phyloP scores from a whole-genome alignment of 1,140 invertebrate species.

The Drosophila rhopaloa region DNA sequence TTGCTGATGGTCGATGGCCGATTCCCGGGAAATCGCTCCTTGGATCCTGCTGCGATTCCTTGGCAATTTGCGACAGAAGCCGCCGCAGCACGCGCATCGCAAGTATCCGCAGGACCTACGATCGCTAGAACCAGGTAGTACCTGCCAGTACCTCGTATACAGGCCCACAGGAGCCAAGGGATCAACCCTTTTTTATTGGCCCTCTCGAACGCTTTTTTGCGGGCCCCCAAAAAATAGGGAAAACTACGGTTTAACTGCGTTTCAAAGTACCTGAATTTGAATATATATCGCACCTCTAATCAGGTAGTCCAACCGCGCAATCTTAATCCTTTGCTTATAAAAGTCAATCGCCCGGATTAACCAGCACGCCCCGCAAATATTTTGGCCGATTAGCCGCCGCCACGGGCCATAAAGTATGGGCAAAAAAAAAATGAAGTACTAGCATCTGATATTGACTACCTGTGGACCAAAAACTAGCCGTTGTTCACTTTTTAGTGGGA shows the following conservation, averaged over 20 bases:
- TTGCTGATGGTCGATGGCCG: neutral
- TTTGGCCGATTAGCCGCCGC: constrained; percentile 79
- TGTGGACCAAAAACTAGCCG: constrained; percentile 10
- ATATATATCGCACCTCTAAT: neutral
- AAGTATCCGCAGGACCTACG: constrained; percentile 5
- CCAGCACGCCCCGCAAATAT: constrained; percentile 78
- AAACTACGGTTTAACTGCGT: constrained; percentile 10
- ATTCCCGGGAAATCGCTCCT: constrained; percentile 48
- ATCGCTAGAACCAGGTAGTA: constrained; percentile 21
- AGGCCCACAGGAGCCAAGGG: constrained; percentile 32
- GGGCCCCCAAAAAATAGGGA: constrained; percentile 13
- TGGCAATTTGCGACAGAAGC: constrained; percentile 50
- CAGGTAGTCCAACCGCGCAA: constrained; percentile 55
- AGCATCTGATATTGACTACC: constrained; percentile 16
- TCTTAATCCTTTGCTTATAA: constrained; percentile 79
- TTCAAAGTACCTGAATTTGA: neutral
- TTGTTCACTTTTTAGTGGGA: constrained; percentile 24
- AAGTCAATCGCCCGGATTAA: constrained; percentile 79
- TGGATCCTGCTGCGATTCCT: constrained; percentile 69
- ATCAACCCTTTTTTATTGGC: constrained; percentile 60
- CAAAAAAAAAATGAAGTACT: constrained; percentile 20
- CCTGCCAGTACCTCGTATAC: neutral
- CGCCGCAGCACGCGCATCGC: constrained; percentile 39
- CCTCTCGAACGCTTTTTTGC: constrained; percentile 25
- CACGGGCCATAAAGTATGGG: constrained; percentile 40